Evolutionary conservation across 2,797 vertebrate genomes (phyloP).

Genomic region (Sebastes cheni): DNA sequence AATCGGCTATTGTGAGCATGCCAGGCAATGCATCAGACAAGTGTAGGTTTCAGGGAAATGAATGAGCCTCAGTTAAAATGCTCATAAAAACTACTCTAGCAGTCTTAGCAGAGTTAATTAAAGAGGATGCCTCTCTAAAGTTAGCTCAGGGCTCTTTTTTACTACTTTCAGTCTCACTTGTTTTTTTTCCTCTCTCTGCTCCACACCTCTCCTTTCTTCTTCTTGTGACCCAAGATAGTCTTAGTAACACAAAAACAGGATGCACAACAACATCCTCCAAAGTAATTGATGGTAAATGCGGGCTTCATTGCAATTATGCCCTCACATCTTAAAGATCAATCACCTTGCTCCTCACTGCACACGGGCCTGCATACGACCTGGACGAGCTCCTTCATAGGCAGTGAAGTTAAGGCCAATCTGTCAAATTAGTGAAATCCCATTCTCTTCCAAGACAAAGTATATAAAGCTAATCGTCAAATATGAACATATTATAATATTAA

Average conservation of each 20-base stretch:
- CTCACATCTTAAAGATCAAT: conserved; percentile 12
- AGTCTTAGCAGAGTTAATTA: conserved; percentile 73
- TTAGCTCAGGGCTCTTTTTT: conserved; percentile 70
- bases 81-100: conserved; percentile 63
- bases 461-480: not conserved
- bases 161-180: conserved; percentile 53
- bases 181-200: conserved; percentile 43
- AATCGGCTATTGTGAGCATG: conserved; percentile 28
- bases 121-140: conserved; percentile 76
- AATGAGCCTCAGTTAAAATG: conserved; percentile 53
- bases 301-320: conserved; percentile 22
- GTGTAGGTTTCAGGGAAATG: conserved; percentile 48
- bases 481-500: not conserved
- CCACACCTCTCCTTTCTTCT: conserved; percentile 45
- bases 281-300: conserved; percentile 42
- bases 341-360: not conserved
- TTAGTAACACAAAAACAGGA: conserved; percentile 50
- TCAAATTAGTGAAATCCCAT: conserved; percentile 3
- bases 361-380: not conserved
- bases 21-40: conserved; percentile 28
- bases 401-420: not conserved
- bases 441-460: not conserved
- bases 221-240: conserved; percentile 5
- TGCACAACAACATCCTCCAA: conserved; percentile 30
- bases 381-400: not conserved